These are phyloP conservation scores for Vespertilio murinus DNA, from an alignment of 2,797 vertebrate genomes.

Conservation along the genomic window DNA sequence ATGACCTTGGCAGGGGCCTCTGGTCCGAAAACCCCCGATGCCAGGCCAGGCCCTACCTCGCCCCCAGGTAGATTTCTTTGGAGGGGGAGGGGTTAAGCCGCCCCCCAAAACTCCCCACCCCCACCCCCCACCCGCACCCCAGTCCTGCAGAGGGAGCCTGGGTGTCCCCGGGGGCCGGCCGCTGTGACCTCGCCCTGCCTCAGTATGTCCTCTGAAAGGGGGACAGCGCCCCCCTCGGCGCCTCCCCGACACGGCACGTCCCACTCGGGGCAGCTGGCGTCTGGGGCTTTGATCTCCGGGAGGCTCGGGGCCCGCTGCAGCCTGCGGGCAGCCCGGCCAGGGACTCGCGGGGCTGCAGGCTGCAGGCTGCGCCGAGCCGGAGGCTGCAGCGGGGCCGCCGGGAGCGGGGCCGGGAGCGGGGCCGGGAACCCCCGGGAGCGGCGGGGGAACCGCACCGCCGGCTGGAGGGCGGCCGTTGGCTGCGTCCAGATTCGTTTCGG, in stretches of 20 bases:
- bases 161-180: background rate
- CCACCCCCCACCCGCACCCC: background rate
- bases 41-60: background rate
- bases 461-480: background rate
- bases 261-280: background rate
- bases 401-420: background rate
- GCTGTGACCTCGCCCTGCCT: background rate
- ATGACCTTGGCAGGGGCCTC: background rate
- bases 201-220: background rate
- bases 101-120: background rate
- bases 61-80: background rate
- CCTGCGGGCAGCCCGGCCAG: fast-evolving
- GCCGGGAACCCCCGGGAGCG: background rate
- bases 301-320: too few species aligned
- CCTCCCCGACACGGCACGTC: background rate
- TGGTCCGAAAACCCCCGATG: background rate
- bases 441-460: background rate
- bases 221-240: background rate
- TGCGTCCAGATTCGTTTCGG: background rate
- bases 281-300: background rate
- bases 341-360: too few species aligned
- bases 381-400: background rate
- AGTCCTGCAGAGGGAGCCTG: background rate
- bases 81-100: fast-evolving
- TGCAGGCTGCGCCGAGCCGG: too few species aligned